Base-by-base conservation (phyloP, 1,140 invertebrate species). In the Halyomorpha halys region DNA sequence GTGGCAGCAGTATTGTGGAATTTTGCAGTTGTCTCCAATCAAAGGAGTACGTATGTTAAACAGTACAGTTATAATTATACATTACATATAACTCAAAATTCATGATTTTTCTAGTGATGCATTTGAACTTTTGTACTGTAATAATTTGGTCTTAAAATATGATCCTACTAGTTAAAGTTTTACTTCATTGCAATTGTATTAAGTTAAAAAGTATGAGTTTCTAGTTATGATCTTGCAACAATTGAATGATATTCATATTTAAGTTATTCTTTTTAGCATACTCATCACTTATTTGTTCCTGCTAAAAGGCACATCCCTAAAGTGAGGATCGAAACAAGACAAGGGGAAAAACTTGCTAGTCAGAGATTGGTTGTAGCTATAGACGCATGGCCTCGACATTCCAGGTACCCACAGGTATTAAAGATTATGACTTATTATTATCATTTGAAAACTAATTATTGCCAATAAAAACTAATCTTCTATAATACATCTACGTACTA, bases 1-100 rank as follows among this genome's bases (percentile, higher is more conserved):
- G 73, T 98, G 95, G 94, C 78, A 94, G 34, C 91, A 94, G 69
- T 96, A 94, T 75, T 98, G 96, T 80, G 97, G 97, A 30, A 94
- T 98, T 69, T 76, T 99, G 59, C 83, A 90, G 72, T 83, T 83
- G 21, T 90, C 85, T 74, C 78, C 83, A 14, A 76, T 93, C 16
- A 85, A 87, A 78, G 84, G 85, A 77, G 83, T 83, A 30, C 27
- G 27, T 8, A 30, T 30, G 27, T 8, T 30, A 30, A 19, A 19
- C 18, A 47, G 13, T 2, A 5, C 13, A 47, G 13, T n/a, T 14
- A 47, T 19, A 47, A 3, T 47, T 47, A n/a, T 14, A n/a, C 18
- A n/a, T n/a, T n/a, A n/a, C n/a, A n/a, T n/a, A n/a, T n/a, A n/a
- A n/a, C n/a, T n/a, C n/a, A n/a, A n/a, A n/a, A n/a, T n/a, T 4